Evolutionary conservation across 2,797 vertebrate genomes (phyloP), one percentile per base, ranked within the genome.

Genomic region (Mus spretus): DNA sequence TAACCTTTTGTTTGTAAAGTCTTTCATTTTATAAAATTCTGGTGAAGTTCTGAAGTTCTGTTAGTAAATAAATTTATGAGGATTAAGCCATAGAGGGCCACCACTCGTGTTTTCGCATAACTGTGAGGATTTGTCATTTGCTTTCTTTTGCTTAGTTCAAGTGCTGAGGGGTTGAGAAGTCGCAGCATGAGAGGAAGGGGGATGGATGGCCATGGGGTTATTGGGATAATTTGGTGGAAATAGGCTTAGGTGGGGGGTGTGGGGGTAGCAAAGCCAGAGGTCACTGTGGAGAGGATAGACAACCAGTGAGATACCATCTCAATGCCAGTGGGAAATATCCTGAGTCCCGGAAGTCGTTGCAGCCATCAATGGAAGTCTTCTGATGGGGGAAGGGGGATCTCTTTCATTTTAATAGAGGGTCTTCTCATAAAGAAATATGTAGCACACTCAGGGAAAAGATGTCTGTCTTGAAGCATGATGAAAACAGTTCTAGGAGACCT

Each of bases 21-120:
- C 22, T n/a, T 61, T 44, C 31, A 40, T 14, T 70, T 75, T 37
- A n/a, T 57, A 55, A 90, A 50, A 77, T 81, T 59, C 72, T 65
- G 26, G 53, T 31, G 26, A 40, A 91, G 70, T 72, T 90, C 47
- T 72, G 63, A 83, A 20, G 34, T 92, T 79, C 81, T 40, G 59
- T 59, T 89, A 70, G n/a, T 63, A 57, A 90, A 44, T 22, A 17
- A 13, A n/a, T 17, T 4, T 2, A 0, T 34, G 75, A 74, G 11
- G 78, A 50, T 26, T n/a, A 50, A 75, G 24, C 3, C 37, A 19
- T 11, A 22, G 61, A 12, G 6, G 11, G 10, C 31, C 40, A 9
- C 40, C 50, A 57, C 44, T 77, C 65, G 11, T 63, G 22, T 55
- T 57, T 80, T 14, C 28, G n/a, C 11, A 1, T 12, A 24, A n/a